Conservation (phyloP, 1,140 invertebrate genomes). For the Caenorhabditis briggsae region DNA sequence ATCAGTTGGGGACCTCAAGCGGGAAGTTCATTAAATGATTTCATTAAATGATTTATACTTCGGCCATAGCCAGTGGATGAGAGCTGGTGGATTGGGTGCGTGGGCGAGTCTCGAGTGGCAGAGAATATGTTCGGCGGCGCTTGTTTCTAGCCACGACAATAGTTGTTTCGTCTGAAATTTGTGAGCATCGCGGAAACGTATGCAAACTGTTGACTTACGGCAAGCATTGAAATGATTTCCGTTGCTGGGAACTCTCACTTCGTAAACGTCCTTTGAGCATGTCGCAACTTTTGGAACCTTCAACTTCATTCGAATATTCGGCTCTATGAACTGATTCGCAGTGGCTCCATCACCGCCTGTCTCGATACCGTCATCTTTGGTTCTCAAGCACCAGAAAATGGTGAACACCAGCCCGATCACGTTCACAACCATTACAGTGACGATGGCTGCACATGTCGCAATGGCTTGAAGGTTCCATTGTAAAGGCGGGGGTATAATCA, state of each 20-base stretch:
- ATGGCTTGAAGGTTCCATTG: background rate
- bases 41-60: background rate
- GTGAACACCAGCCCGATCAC: constrained; percentile 13
- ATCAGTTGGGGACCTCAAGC: background rate
- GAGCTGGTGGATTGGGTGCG: constrained; percentile 25
- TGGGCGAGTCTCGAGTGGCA: constrained; percentile 10
- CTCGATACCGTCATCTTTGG: constrained; percentile 9
- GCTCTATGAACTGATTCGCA: constrained; percentile 17
- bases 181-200: background rate
- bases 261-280: background rate
- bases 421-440: constrained; percentile 4
- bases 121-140: constrained; percentile 28
- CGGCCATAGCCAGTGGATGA: background rate
- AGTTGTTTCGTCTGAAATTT: constrained; percentile 36
- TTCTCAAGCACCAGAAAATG: constrained; percentile 23
- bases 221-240: constrained; percentile 49
- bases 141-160: constrained; percentile 25
- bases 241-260: constrained; percentile 22
- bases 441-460: background rate
- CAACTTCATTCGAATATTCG: constrained; percentile 42
- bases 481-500: background rate
- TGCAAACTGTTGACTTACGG: background rate
- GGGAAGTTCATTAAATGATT: background rate
- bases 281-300: constrained; percentile 14
- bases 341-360: background rate